Evolutionary conservation across 2,888 invertebrate species (phyloP).

Genomic region (Zele albiditarsus): DNA sequence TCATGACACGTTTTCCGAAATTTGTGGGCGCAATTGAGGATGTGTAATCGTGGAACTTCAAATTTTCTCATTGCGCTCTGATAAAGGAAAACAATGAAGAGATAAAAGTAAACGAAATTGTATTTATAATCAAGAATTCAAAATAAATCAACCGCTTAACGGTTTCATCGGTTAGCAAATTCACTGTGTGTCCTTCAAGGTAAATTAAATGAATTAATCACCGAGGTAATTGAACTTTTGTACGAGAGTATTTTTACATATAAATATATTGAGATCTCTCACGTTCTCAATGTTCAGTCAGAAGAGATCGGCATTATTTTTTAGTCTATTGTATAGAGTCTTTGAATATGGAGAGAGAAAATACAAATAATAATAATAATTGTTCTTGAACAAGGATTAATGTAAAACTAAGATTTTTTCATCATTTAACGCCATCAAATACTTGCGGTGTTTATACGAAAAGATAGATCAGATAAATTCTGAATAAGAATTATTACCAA

Average conservation of each 20-base stretch:
- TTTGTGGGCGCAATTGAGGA: no score
- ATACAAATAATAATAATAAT: background rate
- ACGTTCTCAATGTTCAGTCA: slow-evolving; percentile 52
- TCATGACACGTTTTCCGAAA: no score
- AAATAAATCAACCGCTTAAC: background rate
- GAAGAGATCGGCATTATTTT: background rate
- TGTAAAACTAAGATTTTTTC: no score
- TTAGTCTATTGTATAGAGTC: background rate
- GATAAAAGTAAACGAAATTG: background rate
- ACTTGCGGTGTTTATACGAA: no score
- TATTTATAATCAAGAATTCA: background rate
- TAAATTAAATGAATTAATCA: slow-evolving; percentile 47
- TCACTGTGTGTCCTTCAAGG: slow-evolving; percentile 42
- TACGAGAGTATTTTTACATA: slow-evolving; percentile 36
- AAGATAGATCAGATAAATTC: background rate
- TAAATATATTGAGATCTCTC: slow-evolving; percentile 38
- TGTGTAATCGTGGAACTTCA: background rate
- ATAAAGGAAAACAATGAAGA: background rate
- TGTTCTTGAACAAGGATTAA: no score
- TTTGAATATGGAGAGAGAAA: background rate
- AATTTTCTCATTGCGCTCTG: no score
- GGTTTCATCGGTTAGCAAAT: slow-evolving; percentile 8
- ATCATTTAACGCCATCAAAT: no score
- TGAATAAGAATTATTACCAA: background rate
- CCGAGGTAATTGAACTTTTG: slow-evolving; percentile 44